Evolutionary conservation across 1,140 invertebrate genomes (phyloP), one percentile per base, ranked within the genome.

Genomic region (Drosophila setifemur): DNA sequence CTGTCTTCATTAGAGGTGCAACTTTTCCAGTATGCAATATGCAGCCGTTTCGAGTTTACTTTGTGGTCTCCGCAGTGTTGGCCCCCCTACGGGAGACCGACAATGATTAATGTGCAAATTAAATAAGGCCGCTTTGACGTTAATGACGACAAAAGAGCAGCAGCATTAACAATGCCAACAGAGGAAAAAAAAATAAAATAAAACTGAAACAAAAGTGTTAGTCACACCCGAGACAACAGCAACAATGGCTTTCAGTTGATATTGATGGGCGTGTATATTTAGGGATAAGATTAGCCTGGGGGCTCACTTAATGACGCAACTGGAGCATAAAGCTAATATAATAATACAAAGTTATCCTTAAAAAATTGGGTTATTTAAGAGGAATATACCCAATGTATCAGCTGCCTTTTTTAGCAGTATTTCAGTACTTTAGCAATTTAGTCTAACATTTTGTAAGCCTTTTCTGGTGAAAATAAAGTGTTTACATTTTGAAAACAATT

Each of bases 41-140:
- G 58, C 60, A 64, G 47, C 4, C n/a, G 12, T 42, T 45, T 23
- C 6, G 6, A 14, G 5, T 9, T 18, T 28, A 12, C 16, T 26
- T 54, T 33, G 37, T 23, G 37, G 23, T 19, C 4, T 14, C 12
- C 4, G 2, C 3, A 7, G 18, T 42, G 31, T 35, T 28, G 18
- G 37, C 28, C 19, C 19, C 53, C 52, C 35, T 28, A 14, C 45
- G 39, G 23, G 54, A 18, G 42, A 14, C 14, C 28, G 68, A 39
- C 58, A 70, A 85, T 83, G 79, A 83, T 85, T 83, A 85, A 83
- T 83, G 79, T 60, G 67, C 74, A 83, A 83, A 83, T 83, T 85
- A 85, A 83, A 83, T 81, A 78, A 79, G 79, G 55, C 58, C 60
- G 50, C 47, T 40, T 52, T 85, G 79, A 83, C 79, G 70, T 83